phyloP scores from a whole-genome alignment of 2,797 vertebrate species.

The Acanthiza pusilla region DNA sequence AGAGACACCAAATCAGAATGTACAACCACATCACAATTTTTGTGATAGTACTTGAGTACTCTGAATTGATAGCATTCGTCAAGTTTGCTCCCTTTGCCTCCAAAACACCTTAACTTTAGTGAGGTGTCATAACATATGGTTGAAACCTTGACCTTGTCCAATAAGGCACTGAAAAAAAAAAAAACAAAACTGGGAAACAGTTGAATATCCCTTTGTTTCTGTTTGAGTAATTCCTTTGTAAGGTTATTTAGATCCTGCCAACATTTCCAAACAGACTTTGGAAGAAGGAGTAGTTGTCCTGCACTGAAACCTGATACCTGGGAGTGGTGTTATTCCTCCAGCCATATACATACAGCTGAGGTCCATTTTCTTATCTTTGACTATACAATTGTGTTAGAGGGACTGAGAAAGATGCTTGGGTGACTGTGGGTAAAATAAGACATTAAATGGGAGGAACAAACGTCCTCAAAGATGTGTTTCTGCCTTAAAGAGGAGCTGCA shows the following conservation, averaged over 20 bases:
- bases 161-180: background rate
- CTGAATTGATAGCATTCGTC: background rate
- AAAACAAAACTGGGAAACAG: background rate
- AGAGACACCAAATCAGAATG: background rate
- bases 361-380: background rate
- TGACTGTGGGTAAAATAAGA: background rate
- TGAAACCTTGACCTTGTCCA: background rate
- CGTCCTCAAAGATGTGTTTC: background rate
- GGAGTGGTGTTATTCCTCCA: background rate
- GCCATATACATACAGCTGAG: background rate
- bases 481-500: background rate
- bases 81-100: background rate
- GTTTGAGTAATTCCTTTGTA: background rate
- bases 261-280: background rate
- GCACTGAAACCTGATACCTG: background rate
- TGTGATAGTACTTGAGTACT: background rate
- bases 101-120: background rate
- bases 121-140: background rate
- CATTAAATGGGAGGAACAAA: background rate
- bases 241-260: background rate
- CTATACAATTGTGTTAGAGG: background rate
- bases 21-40: background rate
- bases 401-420: background rate
- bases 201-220: background rate
- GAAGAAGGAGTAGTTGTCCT: background rate